Percentiles rank a stretch among this genome's conserved stretches.
Evolutionary conservation across 2,888 invertebrate genomes (phyloP).

Genomic region (Uloborus plumipes): DNA sequence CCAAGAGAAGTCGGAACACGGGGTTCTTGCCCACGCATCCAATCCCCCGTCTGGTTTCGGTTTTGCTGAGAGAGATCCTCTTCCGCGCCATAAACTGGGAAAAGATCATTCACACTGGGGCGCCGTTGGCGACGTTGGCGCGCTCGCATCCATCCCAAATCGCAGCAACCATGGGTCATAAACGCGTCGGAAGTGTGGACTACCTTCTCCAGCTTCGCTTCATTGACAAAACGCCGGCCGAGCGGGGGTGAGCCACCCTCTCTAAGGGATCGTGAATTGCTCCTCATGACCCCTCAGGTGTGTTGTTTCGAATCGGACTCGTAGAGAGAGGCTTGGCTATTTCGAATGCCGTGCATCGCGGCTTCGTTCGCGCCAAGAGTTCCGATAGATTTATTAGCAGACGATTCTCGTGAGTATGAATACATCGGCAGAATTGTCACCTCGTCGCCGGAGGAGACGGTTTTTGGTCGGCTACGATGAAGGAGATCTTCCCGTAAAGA

Average conservation of each 20-base stretch:
- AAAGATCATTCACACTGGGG: slow-evolving; percentile 3
- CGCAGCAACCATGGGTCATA: slow-evolving; percentile 46
- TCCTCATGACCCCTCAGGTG: too few relatives aligned
- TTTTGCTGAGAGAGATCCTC: too few relatives aligned
- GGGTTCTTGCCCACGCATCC: too few relatives aligned
- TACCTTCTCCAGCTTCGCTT: slow-evolving; percentile 9
- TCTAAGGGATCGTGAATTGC: background rate
- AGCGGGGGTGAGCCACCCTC: slow-evolving; percentile 6
- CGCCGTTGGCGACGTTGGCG: slow-evolving; percentile 37
- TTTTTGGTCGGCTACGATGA: slow-evolving; percentile 59
- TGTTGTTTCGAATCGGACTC: too few relatives aligned
- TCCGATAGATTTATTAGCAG: slow-evolving; percentile 6
- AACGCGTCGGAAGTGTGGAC: background rate
- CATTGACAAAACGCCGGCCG: background rate
- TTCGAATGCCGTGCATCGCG: background rate
- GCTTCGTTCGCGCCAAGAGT: background rate
- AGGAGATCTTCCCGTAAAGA: slow-evolving; percentile 54
- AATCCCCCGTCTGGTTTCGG: too few relatives aligned
- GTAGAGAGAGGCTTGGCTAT: too few relatives aligned
- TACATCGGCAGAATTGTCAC: slow-evolving; percentile 53
- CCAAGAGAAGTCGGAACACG: too few relatives aligned
- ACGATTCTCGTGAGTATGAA: slow-evolving; percentile 13
- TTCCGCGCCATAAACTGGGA: too few relatives aligned
- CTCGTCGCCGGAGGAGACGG: slow-evolving; percentile 56
- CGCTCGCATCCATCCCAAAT: slow-evolving; percentile 1